Conservation (phyloP, 2,888 invertebrate species). For the Eupeodes luniger region DNA sequence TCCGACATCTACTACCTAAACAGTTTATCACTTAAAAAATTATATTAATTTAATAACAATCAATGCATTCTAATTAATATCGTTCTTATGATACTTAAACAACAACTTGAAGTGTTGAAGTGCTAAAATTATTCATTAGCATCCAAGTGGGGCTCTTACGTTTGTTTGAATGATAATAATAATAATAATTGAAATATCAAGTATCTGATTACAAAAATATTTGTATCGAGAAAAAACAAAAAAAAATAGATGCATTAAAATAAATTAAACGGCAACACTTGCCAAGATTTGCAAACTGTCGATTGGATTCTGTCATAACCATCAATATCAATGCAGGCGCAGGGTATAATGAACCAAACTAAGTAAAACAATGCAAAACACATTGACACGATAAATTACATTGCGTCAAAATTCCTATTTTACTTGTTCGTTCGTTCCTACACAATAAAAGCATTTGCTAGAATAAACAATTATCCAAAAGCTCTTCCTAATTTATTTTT, state of each 20-base stretch:
- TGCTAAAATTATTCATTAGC: conserved; percentile 54
- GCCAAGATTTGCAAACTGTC: neutral
- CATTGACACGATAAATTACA: conserved; percentile 52
- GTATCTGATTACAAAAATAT: neutral
- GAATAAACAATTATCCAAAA: conserved; percentile 30
- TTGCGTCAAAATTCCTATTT: conserved; percentile 56
- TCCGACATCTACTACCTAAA: conserved; percentile 7
- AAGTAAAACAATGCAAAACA: conserved; percentile 40
- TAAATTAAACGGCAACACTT: conserved; percentile 53
- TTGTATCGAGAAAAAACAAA: neutral
- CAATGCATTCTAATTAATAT: conserved; percentile 60
- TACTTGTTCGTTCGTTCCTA: conserved; percentile 30
- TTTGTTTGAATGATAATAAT: conserved; percentile 2
- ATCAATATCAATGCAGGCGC: conserved; percentile 41
- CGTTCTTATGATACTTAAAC: conserved; percentile 21
- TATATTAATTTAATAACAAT: conserved; percentile 29
- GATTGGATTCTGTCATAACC: conserved; percentile 47
- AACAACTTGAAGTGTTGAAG: conserved; percentile 10
- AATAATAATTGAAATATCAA: conserved; percentile 49
- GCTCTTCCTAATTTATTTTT: conserved; percentile 49
- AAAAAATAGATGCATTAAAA: neutral
- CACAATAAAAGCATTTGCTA: conserved; percentile 13
- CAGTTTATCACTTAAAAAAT: conserved; percentile 22
- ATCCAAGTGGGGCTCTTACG: conserved; percentile 54
- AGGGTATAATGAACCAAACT: conserved; percentile 44